These are phyloP conservation scores for Vombatus ursinus DNA, from an alignment of 2,113 vertebrate species.

Conservation along the genomic window DNA sequence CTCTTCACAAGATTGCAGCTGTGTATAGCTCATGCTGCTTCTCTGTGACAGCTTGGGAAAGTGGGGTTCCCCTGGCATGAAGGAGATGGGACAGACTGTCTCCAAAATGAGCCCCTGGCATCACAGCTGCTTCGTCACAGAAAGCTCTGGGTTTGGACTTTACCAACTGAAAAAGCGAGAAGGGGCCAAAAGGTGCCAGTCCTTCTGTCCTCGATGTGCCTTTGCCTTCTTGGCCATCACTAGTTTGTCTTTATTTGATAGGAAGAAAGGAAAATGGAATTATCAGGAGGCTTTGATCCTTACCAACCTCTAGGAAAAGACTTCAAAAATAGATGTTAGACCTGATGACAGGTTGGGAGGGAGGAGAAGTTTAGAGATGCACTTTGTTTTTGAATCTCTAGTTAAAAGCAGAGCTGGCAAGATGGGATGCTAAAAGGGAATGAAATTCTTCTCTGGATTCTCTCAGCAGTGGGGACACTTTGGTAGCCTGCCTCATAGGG, in stretches of 20 bases:
- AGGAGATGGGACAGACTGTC: background rate
- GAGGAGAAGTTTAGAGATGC: background rate
- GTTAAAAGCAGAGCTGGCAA: background rate
- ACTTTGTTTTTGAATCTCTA: background rate
- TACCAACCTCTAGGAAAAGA: background rate
- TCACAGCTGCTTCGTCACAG: background rate
- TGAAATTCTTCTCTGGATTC: background rate
- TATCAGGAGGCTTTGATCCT: background rate
- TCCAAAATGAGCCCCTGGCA: fast-evolving
- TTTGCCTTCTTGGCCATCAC: background rate
- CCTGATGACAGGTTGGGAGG: background rate
- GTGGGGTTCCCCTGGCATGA: background rate
- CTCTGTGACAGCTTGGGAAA: background rate
- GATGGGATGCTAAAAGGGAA: background rate
- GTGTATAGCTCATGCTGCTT: background rate
- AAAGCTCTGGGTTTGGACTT: background rate
- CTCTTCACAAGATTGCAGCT: conserved; percentile 60
- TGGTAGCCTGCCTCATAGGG: background rate
- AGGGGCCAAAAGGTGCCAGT: background rate
- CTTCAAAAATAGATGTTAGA: background rate
- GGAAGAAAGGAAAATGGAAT: background rate
- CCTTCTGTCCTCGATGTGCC: background rate
- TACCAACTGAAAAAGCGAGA: background rate
- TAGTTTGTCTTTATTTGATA: background rate
- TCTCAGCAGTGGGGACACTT: background rate